phyloP scores from a whole-genome alignment of 92 coral and sea anemone species.

The Siderastrea radians region DNA sequence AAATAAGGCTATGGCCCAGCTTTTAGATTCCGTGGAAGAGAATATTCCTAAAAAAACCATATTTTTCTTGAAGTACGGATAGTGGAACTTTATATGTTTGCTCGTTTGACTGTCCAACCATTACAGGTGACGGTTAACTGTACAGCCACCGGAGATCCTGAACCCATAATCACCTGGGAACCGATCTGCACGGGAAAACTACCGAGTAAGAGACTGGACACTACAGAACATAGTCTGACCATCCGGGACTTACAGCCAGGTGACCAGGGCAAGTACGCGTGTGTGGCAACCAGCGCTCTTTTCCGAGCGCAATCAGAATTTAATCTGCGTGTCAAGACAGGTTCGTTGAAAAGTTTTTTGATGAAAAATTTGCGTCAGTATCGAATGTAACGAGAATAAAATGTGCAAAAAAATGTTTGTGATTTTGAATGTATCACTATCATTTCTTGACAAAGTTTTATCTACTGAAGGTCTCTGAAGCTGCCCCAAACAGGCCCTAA shows the following conservation, averaged over 20 bases:
- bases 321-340: conserved; percentile 55
- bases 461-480: too few relatives aligned
- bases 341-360: conserved; percentile 19
- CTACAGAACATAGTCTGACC: conserved; percentile 40
- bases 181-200: conserved; percentile 31
- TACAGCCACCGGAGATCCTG: conserved; percentile 57
- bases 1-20: too few relatives aligned
- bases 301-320: conserved; percentile 43
- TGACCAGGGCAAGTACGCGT: conserved; percentile 78
- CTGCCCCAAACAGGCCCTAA: too few relatives aligned
- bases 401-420: too few relatives aligned
- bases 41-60: too few relatives aligned
- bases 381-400: too few relatives aligned
- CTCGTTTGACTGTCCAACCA: neutral
- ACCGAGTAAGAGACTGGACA: conserved; percentile 23
- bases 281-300: conserved; percentile 75
- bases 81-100: neutral
- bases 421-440: too few relatives aligned
- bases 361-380: too few relatives aligned
- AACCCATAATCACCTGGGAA: conserved; percentile 66
- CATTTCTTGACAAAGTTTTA: too few relatives aligned
- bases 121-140: conserved; percentile 43
- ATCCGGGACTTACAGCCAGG: conserved; percentile 50
- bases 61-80: too few relatives aligned
- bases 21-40: too few relatives aligned